Base-by-base conservation (phyloP, 2,888 invertebrate genomes). In the Eupelmus urozonus region DNA sequence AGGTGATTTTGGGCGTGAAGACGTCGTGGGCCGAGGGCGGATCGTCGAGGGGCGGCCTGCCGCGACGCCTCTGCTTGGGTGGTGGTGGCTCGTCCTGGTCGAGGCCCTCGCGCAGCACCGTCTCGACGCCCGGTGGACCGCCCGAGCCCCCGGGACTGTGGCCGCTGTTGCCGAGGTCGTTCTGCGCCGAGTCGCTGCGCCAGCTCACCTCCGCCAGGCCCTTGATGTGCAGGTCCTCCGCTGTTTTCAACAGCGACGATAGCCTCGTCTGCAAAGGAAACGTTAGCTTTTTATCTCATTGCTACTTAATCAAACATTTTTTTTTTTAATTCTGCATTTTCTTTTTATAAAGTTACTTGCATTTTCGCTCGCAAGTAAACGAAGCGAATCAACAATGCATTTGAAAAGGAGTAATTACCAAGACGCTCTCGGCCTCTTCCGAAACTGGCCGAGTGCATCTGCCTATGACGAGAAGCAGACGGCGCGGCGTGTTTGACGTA, bases 171-270 rank as follows among this genome's bases (percentile, higher is more conserved):
- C 83, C 83, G 67, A 87, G 81, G 60, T 86, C 85, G 76, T 88
- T 87, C 70, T 87, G 86, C 16, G 13, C 42, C 16, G 87, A 83
- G 77, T 89, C 89, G 82, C 87, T 89, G 83, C 94, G 94, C 95
- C 96, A 96, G 82, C 96, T 95, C 16, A 97, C 96, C 89, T 97
- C 96, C 65, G 97, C 96, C 70, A 97, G 91, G 0, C 97, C 97
- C 90, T 97, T 97, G 85, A 97, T 96, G 88, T 96, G 94, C 25
- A 97, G 92, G 89, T 97, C 96, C 90, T 97, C 97, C 0, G 97
- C 97, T 70, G 97, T 97, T 91, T 97, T 97, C 85, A 97, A 90
- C 78, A 97, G 91, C 25, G 96, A 96, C 27, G 96, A 95, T 83
- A 97, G 90, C 87, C 96, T 96, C 79, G 96, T 95, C 96, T 97